Conservation (phyloP, 2,888 invertebrate genomes). For the Nematopogon swammerdamellus region DNA sequence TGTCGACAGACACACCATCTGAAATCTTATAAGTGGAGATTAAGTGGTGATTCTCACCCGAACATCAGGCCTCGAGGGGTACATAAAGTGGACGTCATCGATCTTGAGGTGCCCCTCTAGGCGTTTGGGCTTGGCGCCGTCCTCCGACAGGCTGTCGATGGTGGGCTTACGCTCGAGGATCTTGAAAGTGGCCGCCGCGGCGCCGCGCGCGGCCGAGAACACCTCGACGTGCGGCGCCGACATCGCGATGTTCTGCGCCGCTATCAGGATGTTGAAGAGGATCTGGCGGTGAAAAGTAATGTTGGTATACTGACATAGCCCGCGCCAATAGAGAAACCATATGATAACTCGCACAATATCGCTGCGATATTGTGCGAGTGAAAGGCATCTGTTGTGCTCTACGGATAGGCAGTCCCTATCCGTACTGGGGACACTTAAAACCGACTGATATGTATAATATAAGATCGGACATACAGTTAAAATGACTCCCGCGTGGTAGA, state of each 20-base stretch:
- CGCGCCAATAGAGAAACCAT: no score
- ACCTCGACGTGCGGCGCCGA: conserved; percentile 68
- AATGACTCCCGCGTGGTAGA: conserved; percentile 57
- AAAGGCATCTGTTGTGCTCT: no score
- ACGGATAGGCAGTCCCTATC: no score
- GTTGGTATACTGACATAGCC: neutral
- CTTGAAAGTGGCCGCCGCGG: conserved; percentile 61
- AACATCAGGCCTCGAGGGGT: conserved; percentile 65
- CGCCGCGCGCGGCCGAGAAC: conserved; percentile 66
- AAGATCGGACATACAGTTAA: conserved; percentile 41
- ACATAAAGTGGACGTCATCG: conserved; percentile 62
- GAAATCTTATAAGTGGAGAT: no score
- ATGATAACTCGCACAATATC: no score
- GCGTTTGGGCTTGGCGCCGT: conserved; percentile 48
- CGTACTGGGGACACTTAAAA: no score
- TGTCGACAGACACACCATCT: no score
- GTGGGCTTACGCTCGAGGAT: conserved; percentile 62
- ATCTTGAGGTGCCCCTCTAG: conserved; percentile 59
- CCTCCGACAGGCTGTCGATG: conserved; percentile 59
- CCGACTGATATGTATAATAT: no score
- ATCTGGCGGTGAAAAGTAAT: conserved; percentile 52
- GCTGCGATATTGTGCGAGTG: no score
- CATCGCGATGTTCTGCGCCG: conserved; percentile 65
- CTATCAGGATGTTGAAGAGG: conserved; percentile 63
- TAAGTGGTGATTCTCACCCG: conserved; percentile 33